Conservation (phyloP, 2,797 vertebrate species). For the Sparus aurata region DNA sequence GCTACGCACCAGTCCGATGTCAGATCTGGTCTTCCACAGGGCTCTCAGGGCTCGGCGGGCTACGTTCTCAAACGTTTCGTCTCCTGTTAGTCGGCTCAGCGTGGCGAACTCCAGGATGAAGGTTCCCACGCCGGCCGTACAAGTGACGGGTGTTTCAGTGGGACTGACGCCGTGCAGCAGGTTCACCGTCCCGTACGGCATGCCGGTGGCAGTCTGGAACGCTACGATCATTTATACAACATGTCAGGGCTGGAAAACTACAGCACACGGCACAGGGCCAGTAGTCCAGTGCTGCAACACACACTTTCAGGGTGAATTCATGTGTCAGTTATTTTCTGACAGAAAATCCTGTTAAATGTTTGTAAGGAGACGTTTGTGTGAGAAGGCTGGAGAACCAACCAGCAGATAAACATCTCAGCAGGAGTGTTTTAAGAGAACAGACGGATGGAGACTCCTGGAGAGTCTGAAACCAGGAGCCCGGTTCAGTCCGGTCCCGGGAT, state of each 20-base stretch:
- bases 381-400: no score
- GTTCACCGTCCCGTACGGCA: conserved; percentile 98
- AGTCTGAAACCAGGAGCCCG: no score
- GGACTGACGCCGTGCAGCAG: conserved; percentile 93
- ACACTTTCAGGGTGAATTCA: not conserved
- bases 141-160: conserved; percentile 95
- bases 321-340: not conserved
- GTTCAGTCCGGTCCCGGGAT: no score
- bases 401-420: no score
- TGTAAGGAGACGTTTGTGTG: no score
- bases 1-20: conserved; percentile 92
- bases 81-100: conserved; percentile 94
- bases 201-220: conserved; percentile 95
- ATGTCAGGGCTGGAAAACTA: not conserved
- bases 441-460: no score
- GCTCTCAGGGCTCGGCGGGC: conserved; percentile 91
- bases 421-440: no score
- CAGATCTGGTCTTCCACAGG: conserved; percentile 94
- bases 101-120: conserved; percentile 97
- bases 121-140: conserved; percentile 96
- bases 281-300: no score
- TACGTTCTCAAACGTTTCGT: conserved; percentile 89
- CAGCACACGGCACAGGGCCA: not conserved
- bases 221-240: conserved; percentile 78
- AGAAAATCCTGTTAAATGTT: no score